Conservation (phyloP, 2,113 vertebrate species). For the Prolemur simus region DNA sequence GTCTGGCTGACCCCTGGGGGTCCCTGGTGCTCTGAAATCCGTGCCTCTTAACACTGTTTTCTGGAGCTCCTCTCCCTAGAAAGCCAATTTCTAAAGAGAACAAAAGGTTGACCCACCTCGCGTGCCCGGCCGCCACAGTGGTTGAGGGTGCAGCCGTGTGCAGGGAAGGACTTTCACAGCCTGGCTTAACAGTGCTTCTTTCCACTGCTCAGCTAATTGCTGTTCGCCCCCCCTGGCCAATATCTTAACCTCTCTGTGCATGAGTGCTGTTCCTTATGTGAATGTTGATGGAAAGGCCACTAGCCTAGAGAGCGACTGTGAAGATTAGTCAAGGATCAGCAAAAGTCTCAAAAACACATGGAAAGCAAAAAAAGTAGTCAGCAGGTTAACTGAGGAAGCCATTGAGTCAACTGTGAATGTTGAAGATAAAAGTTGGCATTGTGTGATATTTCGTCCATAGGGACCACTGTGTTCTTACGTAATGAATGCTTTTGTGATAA, state of each 20-base stretch:
- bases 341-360: fast-evolving
- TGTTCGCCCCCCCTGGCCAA: fast-evolving
- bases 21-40: background rate
- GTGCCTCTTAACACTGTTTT: fast-evolving
- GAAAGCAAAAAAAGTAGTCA: fast-evolving
- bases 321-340: background rate
- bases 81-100: background rate
- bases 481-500: fast-evolving
- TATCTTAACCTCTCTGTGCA: background rate
- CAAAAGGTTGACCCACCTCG: fast-evolving
- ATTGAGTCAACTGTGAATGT: fast-evolving
- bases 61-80: background rate
- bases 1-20: background rate
- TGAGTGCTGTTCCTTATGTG: fast-evolving
- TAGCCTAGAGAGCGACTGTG: background rate
- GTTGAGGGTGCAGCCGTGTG: fast-evolving
- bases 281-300: background rate
- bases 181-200: fast-evolving
- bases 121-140: fast-evolving
- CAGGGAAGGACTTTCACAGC: fast-evolving
- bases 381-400: fast-evolving
- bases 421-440: fast-evolving
- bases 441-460: fast-evolving
- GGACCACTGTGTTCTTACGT: background rate
- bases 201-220: fast-evolving